These are phyloP conservation scores for Hybognathus amarus DNA, from an alignment of 2,797 vertebrate species.

Conservation along the genomic window DNA sequence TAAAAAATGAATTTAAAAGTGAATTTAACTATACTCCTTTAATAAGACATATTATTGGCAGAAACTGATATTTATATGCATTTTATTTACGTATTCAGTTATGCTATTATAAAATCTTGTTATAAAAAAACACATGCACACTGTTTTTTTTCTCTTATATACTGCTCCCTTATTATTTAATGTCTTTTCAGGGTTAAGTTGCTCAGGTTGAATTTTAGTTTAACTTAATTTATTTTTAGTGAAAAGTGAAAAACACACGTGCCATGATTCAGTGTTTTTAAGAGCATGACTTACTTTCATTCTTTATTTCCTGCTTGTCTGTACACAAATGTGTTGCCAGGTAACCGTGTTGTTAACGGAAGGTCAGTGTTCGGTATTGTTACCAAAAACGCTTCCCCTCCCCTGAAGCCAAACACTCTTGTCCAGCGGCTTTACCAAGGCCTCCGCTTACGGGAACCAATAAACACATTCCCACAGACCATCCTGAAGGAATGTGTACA, in stretches of 20 bases:
- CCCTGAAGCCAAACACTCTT: neutral
- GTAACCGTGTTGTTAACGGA: slow-evolving; percentile 24
- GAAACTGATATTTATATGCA: too few relatives aligned
- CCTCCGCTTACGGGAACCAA: slow-evolving; percentile 7
- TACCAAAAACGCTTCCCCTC: slow-evolving; percentile 21
- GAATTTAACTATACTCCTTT: too few relatives aligned
- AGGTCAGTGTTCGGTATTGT: slow-evolving; percentile 56
- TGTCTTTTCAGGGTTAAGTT: too few relatives aligned
- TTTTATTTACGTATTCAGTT: too few relatives aligned
- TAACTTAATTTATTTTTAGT: too few relatives aligned
- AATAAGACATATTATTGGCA: too few relatives aligned
- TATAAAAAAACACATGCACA: too few relatives aligned
- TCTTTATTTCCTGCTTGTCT: slow-evolving; percentile 42
- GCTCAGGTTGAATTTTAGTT: too few relatives aligned
- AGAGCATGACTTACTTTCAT: slow-evolving; percentile 12
- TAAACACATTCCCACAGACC: slow-evolving; percentile 10
- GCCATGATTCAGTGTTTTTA: neutral
- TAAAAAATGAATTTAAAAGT: too few relatives aligned
- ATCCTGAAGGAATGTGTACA: neutral
- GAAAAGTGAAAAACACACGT: neutral
- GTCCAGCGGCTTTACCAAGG: slow-evolving; percentile 10
- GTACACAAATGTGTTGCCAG: slow-evolving; percentile 56
- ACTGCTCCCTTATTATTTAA: too few relatives aligned
- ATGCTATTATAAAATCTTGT: too few relatives aligned
- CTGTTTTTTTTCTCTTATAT: neutral